phyloP scores from a whole-genome alignment of 2,888 invertebrate genomes.

The Drosophila hamatofila region DNA sequence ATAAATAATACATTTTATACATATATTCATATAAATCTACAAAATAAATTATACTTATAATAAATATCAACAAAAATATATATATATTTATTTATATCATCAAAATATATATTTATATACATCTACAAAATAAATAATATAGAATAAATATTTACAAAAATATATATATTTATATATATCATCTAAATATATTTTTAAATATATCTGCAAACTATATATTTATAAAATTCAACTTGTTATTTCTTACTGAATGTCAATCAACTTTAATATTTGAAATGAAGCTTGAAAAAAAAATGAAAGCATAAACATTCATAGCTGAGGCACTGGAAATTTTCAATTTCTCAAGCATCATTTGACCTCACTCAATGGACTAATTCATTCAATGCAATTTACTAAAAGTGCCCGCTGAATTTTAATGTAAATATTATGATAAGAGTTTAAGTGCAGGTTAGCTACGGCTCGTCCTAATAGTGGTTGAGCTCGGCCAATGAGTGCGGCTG shows the following conservation, averaged over 20 bases:
- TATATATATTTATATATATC: too few species aligned
- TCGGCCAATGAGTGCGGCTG: conserved; percentile 3
- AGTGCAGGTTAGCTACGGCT: conserved; percentile 8
- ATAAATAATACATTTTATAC: too few species aligned
- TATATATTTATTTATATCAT: too few species aligned
- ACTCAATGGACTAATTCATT: conserved; percentile 1
- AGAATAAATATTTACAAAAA: too few species aligned
- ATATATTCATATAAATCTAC: too few species aligned
- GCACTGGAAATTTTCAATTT: background rate
- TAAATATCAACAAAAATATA: too few species aligned
- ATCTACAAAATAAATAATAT: too few species aligned
- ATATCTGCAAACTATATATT: background rate
- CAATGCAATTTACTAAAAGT: background rate
- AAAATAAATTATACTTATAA: too few species aligned
- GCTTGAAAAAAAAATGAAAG: background rate
- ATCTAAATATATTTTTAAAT: too few species aligned
- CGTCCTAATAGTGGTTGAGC: conserved; percentile 5
- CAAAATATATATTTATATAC: too few species aligned
- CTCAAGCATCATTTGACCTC: background rate
- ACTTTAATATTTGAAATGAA: background rate
- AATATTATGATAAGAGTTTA: conserved; percentile 14
- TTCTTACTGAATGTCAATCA: background rate
- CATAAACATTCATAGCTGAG: background rate
- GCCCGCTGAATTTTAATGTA: conserved; percentile 4
- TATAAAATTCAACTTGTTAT: too few species aligned